A percentile compares a stretch with the other conserved stretches of the same genome.
phyloP scores from a whole-genome alignment of 2,797 vertebrate species.

The Choloepus didactylus region DNA sequence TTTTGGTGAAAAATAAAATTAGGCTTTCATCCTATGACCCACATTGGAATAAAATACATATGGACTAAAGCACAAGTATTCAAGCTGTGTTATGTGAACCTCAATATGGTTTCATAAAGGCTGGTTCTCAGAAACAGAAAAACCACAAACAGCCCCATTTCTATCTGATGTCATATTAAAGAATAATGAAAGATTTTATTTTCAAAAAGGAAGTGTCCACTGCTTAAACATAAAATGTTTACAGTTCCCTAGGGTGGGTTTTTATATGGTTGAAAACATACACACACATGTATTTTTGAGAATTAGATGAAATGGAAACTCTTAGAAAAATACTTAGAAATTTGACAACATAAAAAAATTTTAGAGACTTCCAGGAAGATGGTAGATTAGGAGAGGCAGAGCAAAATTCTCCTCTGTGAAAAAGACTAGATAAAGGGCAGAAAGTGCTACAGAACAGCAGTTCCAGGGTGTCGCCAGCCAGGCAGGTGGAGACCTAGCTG shows the following conservation, averaged over 20 bases:
- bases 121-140: not conserved
- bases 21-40: not conserved
- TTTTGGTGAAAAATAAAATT: slow-evolving; percentile 39
- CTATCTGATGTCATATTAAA: not conserved
- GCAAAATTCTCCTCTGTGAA: too few relatives aligned
- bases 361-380: too few relatives aligned
- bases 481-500: too few relatives aligned
- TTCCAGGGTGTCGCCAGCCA: too few relatives aligned
- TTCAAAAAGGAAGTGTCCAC: not conserved
- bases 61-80: slow-evolving; percentile 28
- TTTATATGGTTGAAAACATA: slow-evolving; percentile 16
- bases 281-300: not conserved
- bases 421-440: too few relatives aligned
- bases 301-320: not conserved
- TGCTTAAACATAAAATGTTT: slow-evolving; percentile 6
- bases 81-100: not conserved
- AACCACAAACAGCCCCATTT: not conserved
- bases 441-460: too few relatives aligned
- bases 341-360: not conserved
- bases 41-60: not conserved
- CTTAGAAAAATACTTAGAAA: not conserved
- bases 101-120: not conserved
- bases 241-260: not conserved
- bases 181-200: not conserved
- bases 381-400: too few relatives aligned